phyloP scores from a whole-genome alignment of 1,140 invertebrate genomes.

The Drosophila repletoides region DNA sequence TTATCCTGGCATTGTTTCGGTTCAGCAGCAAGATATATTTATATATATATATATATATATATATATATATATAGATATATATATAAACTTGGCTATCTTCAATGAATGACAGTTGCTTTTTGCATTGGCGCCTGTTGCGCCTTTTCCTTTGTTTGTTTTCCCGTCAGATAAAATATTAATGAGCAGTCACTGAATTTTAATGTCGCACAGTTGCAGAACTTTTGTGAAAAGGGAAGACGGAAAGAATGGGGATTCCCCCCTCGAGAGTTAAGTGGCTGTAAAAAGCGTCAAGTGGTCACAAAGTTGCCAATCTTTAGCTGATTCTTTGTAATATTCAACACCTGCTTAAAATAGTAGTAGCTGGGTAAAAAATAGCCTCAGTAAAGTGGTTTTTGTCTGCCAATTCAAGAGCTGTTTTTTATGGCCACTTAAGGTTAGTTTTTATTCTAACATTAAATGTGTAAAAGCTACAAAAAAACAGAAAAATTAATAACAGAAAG shows the following conservation, averaged over 20 bases:
- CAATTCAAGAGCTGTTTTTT: too few species aligned
- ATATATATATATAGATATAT: too few species aligned
- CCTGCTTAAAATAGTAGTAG: too few species aligned
- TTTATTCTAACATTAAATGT: too few species aligned
- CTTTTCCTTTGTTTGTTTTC: not conserved
- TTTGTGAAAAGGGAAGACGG: not conserved
- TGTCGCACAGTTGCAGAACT: not conserved
- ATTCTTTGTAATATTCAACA: slow-evolving; percentile 8
- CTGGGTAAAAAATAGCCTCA: too few species aligned
- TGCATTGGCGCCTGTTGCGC: slow-evolving; percentile 21
- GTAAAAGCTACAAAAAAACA: too few species aligned
- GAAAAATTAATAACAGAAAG: too few species aligned
- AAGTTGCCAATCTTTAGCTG: slow-evolving; percentile 9
- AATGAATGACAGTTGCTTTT: slow-evolving; percentile 16
- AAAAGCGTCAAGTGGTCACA: slow-evolving; percentile 4
- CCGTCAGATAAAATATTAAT: slow-evolving; percentile 56
- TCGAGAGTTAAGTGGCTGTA: slow-evolving; percentile 1
- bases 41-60: too few species aligned
- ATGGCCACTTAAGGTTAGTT: slow-evolving; percentile 6
- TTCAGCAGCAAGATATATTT: too few species aligned
- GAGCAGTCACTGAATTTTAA: slow-evolving; percentile 32
- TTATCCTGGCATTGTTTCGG: slow-evolving; percentile 42
- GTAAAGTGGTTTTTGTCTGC: too few species aligned
- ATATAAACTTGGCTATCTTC: too few species aligned
- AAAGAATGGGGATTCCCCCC: not conserved